A percentile compares a stretch with the other conserved stretches of the same genome.
Conservation (phyloP, 2,888 invertebrate species). For the Drosophila mercatorum region DNA sequence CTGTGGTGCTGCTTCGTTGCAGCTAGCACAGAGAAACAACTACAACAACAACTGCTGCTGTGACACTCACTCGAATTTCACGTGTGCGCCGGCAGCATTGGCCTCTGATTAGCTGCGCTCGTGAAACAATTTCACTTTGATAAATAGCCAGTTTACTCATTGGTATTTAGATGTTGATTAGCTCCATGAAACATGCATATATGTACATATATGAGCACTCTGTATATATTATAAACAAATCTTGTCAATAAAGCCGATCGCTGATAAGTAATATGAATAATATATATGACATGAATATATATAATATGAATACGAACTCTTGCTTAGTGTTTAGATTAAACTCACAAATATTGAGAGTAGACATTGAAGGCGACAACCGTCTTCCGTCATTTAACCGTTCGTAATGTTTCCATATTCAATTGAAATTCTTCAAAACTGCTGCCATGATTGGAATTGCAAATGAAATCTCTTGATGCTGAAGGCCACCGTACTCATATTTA, state of each 20-base stretch:
- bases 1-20: constrained; percentile 10
- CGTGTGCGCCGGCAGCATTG: constrained; percentile 21
- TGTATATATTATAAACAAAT: not conserved
- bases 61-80: constrained; percentile 12
- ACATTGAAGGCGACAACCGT: too few relatives aligned
- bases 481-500: not conserved
- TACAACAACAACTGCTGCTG: not conserved
- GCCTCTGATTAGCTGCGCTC: constrained; percentile 32
- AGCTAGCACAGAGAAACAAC: constrained; percentile 19
- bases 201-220: not conserved
- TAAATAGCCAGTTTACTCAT: constrained; percentile 4
- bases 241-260: not conserved
- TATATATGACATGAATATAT: too few relatives aligned
- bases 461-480: not conserved
- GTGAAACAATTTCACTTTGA: constrained; percentile 39
- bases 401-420: not conserved
- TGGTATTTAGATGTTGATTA: constrained; percentile 2
- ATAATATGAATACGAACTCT: not conserved
- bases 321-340: not conserved
- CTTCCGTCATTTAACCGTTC: too few relatives aligned
- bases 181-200: not conserved
- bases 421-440: not conserved
- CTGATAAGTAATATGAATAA: not conserved
- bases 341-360: too few relatives aligned
- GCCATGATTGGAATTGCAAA: not conserved